Percentiles rank a stretch among this genome's conserved stretches.
Conservation (phyloP, 2,797 vertebrate species). For the Anabacerthia variegaticeps region DNA sequence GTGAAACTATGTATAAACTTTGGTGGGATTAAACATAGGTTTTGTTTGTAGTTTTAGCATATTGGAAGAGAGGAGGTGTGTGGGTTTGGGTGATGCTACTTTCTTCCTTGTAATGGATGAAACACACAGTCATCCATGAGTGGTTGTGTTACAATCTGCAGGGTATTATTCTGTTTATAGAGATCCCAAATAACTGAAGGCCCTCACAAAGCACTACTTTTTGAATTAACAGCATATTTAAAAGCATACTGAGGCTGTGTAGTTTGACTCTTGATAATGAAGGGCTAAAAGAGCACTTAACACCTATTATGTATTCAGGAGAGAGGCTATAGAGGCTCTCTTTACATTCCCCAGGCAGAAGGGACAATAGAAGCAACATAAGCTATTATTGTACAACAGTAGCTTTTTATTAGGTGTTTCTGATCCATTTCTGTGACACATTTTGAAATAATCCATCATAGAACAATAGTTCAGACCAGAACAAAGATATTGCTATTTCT, state of each 20-base stretch:
- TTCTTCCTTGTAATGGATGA: neutral
- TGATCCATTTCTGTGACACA: neutral
- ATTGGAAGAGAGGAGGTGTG: neutral
- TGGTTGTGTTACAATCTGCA: neutral
- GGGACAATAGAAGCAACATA: neutral
- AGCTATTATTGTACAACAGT: neutral
- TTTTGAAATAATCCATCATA: neutral
- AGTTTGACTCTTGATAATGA: neutral
- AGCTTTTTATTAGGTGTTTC: neutral
- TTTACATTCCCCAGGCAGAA: neutral
- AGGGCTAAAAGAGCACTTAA: neutral
- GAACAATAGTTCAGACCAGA: neutral
- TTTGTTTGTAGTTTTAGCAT: neutral
- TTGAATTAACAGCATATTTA: neutral
- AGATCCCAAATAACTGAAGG: neutral
- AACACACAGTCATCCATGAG: neutral
- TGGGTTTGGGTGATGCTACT: neutral
- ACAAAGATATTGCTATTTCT: neutral
- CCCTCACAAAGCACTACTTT: neutral
- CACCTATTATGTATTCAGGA: neutral
- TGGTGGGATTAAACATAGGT: neutral
- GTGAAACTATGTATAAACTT: neutral
- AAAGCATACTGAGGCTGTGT: neutral
- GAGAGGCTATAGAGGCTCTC: neutral
- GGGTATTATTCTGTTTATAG: neutral